Evolutionary conservation across 2,888 invertebrate species (phyloP).

Genomic region (Macrosiphum euphorbiae): DNA sequence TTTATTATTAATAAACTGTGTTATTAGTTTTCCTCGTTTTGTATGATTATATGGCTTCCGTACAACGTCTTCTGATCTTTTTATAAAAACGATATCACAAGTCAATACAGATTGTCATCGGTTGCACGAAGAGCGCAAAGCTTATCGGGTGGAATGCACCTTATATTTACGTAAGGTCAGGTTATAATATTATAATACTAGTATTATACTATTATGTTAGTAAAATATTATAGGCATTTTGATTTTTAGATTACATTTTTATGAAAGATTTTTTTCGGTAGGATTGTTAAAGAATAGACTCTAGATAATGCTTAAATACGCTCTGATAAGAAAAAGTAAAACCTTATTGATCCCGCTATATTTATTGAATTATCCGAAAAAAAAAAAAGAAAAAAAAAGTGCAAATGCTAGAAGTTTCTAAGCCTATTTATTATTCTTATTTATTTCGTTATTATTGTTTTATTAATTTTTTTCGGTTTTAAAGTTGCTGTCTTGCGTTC

Average conservation of each 20-base stretch:
- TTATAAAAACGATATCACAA: background rate
- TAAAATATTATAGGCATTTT: background rate
- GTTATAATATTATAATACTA: background rate
- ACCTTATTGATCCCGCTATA: background rate
- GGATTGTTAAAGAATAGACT: background rate
- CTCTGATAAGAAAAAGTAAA: background rate
- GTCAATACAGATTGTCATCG: background rate
- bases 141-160: background rate
- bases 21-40: too few relatives aligned
- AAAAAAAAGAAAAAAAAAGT: background rate
- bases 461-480: background rate
- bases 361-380: background rate
- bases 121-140: background rate
- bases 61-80: background rate
- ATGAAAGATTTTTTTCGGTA: background rate
- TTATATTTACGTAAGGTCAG: background rate
- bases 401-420: background rate
- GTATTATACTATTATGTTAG: background rate
- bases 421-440: background rate
- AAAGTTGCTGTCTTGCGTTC: background rate
- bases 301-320: background rate
- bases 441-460: background rate
- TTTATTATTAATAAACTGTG: background rate
- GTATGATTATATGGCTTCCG: background rate
- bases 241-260: background rate